phyloP scores from a whole-genome alignment of 2,113 vertebrate genomes.

The Tachysurus fulvidraco region DNA sequence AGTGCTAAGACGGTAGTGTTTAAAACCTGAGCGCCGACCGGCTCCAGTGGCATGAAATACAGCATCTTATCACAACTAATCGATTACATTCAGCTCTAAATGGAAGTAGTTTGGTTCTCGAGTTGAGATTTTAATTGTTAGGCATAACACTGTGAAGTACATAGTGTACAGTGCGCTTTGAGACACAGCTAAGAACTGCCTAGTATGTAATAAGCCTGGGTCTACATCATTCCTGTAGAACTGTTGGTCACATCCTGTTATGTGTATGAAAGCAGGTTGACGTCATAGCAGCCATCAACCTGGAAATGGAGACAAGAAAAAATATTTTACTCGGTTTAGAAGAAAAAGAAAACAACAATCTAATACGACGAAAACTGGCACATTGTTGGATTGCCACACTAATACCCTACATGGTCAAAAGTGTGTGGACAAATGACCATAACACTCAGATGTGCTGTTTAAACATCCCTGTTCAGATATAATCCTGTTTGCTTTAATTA shows the following conservation, averaged over 20 bases:
- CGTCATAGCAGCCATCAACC: slow-evolving; percentile 94
- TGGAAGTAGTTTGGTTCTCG: not conserved
- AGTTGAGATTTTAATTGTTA: not conserved
- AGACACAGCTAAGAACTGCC: not conserved
- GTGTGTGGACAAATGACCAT: not conserved
- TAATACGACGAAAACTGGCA: not conserved
- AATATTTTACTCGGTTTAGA: not conserved
- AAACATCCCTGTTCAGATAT: not conserved
- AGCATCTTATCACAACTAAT: not conserved
- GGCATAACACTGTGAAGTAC: not conserved
- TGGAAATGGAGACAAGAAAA: slow-evolving; percentile 60
- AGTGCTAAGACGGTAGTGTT: not conserved
- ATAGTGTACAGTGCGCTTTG: not conserved
- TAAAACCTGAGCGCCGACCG: not conserved
- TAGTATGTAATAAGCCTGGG: not conserved
- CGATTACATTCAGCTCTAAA: not conserved
- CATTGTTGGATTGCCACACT: not conserved
- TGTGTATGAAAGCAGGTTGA: slow-evolving; percentile 87
- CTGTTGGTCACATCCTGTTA: slow-evolving; percentile 56
- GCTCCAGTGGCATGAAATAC: not conserved
- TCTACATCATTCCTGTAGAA: not conserved
- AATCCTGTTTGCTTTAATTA: not conserved
- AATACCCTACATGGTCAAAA: not conserved
- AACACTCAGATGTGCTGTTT: not conserved
- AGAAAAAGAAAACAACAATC: not conserved